Base-by-base conservation (phyloP, 1,140 invertebrate species). In the Melanaphis sacchari region DNA sequence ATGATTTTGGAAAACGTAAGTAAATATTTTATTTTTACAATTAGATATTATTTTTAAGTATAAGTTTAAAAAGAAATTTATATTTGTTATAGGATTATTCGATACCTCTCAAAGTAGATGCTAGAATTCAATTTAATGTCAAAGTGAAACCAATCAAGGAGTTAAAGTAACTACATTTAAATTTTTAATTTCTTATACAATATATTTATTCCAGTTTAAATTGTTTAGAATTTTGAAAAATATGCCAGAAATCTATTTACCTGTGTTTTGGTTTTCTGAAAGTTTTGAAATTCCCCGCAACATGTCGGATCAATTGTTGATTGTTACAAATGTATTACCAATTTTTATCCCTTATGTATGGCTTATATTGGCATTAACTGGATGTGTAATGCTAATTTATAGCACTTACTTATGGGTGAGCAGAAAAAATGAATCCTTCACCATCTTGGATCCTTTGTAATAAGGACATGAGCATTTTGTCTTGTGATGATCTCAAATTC, bases 41-140 rank as follows among this genome's bases (percentile, higher is more conserved):
- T 41, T 84, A 84, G 26, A 31, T 84, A 26, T 84, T n/a, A 36
- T 18, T 76, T n/a, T n/a, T 9, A 76, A 76, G 5, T n/a, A 18
- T n/a, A 18, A 15, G n/a, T n/a, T 66, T 21, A 31, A n/a, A n/a
- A 76, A 9, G 2, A 22, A 82, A 81, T n/a, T 36, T 38, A 43
- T 85, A 18, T 46, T 66, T 59, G 11, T 96, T 96, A 76, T 95
- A 97, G 97, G 96, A 95, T 92, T 96, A 97, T 38, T 97, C 97
- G 36, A 96, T 98, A 82, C 97, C 97, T 2, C 94, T 98, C 21
- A 96, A 97, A 93, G 97, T 98, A 1, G 96, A 96, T 0, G 97
- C 97, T 0, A 96, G 97, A 94, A 96, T 98, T 94, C 98, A 98
- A 95, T 96, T 98, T 59, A 98, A 98, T 94, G 96, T 98, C 94